Conservation (phyloP, 1,140 invertebrate genomes). For the Drosophila takahashii region DNA sequence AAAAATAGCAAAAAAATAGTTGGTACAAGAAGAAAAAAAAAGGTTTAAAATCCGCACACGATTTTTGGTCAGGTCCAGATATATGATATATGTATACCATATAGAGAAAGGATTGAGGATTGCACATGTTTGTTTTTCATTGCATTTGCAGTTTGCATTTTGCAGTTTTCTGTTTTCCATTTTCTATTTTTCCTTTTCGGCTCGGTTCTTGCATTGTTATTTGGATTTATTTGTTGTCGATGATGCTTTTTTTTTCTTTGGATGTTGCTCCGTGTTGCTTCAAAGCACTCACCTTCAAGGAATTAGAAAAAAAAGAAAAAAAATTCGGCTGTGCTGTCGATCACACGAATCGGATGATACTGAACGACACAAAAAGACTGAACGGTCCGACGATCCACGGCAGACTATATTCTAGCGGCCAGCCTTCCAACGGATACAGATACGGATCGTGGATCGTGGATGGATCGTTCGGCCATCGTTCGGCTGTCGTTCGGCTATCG, state of each 20-base stretch:
- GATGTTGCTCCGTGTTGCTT: constrained; percentile 9
- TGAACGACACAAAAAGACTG: constrained; percentile 84
- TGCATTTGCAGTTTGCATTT: constrained; percentile 18
- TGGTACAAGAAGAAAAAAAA: constrained; percentile 23
- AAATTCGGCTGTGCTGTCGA: constrained; percentile 82
- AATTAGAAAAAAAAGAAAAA: constrained; percentile 84
- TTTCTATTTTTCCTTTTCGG: not conserved
- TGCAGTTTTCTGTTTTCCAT: constrained; percentile 20
- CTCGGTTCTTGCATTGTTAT: constrained; percentile 27
- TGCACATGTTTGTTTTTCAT: constrained; percentile 14
- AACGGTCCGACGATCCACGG: constrained; percentile 85
- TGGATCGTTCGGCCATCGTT: constrained; percentile 1
- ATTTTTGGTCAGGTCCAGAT: not conserved
- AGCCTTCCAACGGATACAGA: constrained; percentile 70
- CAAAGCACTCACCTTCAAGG: constrained; percentile 85
- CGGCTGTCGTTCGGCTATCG: not conserved
- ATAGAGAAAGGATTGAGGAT: constrained; percentile 2
- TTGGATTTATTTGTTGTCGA: not conserved
- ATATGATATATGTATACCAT: constrained; percentile 1
- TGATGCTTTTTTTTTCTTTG: constrained; percentile 15
- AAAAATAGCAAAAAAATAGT: constrained; percentile 61
- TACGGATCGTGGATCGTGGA: constrained; percentile 44
- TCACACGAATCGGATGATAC: constrained; percentile 82
- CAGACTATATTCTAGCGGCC: constrained; percentile 84
- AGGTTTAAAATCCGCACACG: constrained; percentile 24